Conservation (phyloP, 2,797 vertebrate species). For the Artibeus lituratus region DNA sequence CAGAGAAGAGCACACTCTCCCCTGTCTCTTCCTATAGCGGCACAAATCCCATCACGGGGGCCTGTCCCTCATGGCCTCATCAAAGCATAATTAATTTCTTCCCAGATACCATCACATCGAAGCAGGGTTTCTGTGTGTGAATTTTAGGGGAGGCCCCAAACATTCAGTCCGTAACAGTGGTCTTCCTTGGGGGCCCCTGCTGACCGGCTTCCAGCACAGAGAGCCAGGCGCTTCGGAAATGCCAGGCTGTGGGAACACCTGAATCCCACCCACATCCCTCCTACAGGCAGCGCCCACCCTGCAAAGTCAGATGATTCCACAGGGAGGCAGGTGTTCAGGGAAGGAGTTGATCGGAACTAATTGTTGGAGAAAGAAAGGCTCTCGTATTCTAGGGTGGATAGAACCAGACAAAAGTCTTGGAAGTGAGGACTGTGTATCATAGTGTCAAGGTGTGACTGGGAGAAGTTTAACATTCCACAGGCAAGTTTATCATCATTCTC, state of each 20-base stretch:
- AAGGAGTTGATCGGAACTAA: not conserved
- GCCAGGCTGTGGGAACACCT: not conserved
- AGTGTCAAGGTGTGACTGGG: not conserved
- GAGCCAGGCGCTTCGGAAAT: not conserved
- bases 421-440: not conserved
- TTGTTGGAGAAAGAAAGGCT: not conserved
- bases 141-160: not conserved
- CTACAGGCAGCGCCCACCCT: not conserved
- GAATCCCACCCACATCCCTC: not conserved
- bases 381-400: not conserved
- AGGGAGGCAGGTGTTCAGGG: no score
- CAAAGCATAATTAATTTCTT: not conserved
- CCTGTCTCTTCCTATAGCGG: not conserved
- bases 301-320: not conserved
- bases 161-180: not conserved
- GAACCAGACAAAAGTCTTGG: not conserved
- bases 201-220: not conserved
- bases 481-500: not conserved
- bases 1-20: not conserved
- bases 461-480: not conserved
- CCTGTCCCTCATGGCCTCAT: not conserved
- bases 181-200: not conserved
- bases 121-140: not conserved
- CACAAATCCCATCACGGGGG: no score
- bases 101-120: not conserved